Conservation (phyloP, 2,797 vertebrate genomes). For the Ctenochaetus hawaiiensis region DNA sequence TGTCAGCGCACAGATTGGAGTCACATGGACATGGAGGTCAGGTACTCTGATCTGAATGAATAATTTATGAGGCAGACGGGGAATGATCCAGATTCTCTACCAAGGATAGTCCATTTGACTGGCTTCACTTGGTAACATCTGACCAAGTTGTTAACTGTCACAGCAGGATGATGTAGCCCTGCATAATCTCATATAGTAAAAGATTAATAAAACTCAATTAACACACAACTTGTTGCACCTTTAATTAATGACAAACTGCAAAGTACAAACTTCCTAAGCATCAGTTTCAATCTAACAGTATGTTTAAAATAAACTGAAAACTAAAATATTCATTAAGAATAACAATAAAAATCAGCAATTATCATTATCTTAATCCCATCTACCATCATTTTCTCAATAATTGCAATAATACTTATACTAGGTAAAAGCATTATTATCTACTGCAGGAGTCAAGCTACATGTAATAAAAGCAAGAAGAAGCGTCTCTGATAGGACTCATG, state of each 20-base stretch:
- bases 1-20: constrained; percentile 21
- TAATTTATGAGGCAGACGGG: constrained; percentile 45
- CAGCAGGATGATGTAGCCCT: constrained; percentile 2
- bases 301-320: not conserved
- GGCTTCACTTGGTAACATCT: constrained; percentile 28
- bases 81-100: constrained; percentile 38
- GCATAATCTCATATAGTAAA: not conserved
- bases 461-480: not conserved
- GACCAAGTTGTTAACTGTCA: constrained; percentile 12
- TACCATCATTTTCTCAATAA: too few species aligned
- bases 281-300: not conserved
- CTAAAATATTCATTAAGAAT: not conserved
- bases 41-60: constrained; percentile 51
- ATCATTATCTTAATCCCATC: not conserved
- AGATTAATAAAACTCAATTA: not conserved
- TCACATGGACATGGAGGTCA: constrained; percentile 37
- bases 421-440: not conserved
- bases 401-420: not conserved
- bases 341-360: not conserved
- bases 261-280: not conserved
- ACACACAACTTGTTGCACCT: not conserved
- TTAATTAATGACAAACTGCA: not conserved
- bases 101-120: constrained; percentile 9
- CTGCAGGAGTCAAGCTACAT: not conserved
- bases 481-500: not conserved